phyloP scores from a whole-genome alignment of 2,797 vertebrate genomes.

The Vultur gryphus region DNA sequence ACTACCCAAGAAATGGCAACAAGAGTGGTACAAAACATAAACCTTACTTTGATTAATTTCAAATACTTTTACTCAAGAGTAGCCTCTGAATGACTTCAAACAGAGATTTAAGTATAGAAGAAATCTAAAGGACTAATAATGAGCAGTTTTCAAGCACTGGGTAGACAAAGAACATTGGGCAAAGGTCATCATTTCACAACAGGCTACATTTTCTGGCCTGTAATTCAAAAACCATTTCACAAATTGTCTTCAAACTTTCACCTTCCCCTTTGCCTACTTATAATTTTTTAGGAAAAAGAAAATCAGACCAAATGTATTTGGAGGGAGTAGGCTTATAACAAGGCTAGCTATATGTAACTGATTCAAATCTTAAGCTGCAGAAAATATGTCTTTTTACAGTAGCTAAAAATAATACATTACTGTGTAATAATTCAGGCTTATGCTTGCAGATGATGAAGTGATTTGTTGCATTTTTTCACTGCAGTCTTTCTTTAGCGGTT shows the following conservation, averaged over 20 bases:
- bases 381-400: background rate
- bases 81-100: background rate
- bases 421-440: background rate
- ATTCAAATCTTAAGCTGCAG: background rate
- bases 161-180: background rate
- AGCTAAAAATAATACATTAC: background rate
- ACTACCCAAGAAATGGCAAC: background rate
- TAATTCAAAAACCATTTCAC: background rate
- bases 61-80: background rate
- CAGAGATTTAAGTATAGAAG: background rate
- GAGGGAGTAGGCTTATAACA: background rate
- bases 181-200: background rate
- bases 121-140: background rate
- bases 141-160: background rate
- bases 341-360: background rate
- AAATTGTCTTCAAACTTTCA: background rate
- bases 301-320: background rate
- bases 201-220: background rate
- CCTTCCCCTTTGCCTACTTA: background rate
- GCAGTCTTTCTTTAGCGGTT: background rate
- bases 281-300: background rate
- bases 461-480: background rate
- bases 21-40: background rate
- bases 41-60: background rate
- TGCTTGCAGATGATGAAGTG: background rate